Evolutionary conservation across 2,888 invertebrate genomes (phyloP).

Genomic region (Taphrorychus bicolor): DNA sequence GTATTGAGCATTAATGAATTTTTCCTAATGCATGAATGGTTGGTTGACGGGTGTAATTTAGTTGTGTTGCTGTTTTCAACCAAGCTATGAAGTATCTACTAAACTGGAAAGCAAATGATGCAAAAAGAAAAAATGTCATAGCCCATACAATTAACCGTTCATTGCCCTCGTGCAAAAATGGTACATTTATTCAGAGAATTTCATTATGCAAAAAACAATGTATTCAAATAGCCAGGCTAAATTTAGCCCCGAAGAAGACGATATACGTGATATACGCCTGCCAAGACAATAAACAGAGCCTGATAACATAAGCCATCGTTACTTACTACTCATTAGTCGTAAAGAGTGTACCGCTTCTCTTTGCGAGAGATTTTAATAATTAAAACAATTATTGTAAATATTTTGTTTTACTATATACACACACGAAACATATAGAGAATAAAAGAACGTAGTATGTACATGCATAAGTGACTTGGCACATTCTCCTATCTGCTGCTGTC

Average conservation of each 20-base stretch:
- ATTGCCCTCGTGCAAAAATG: neutral
- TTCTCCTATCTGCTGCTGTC: neutral
- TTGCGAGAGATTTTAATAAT: neutral
- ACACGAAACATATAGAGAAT: neutral
- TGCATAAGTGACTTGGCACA: neutral
- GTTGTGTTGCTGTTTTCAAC: too few relatives aligned
- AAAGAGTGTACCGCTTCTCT: neutral
- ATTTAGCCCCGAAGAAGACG: neutral
- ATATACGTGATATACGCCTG: neutral
- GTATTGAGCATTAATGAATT: too few relatives aligned
- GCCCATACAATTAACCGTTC: neutral
- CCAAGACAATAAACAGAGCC: neutral
- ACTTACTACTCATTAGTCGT: neutral
- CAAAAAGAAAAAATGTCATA: too few relatives aligned
- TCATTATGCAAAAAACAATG: neutral
- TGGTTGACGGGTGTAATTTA: too few relatives aligned
- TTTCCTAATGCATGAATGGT: too few relatives aligned
- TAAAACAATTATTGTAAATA: neutral
- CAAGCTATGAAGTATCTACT: too few relatives aligned
- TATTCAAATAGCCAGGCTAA: neutral
- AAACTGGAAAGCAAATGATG: too few relatives aligned
- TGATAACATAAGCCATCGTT: neutral
- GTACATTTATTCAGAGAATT: neutral
- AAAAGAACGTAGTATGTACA: neutral
- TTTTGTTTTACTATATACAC: neutral